phyloP scores from a whole-genome alignment of 2,888 invertebrate species.

The Metopia argyrocephala region DNA sequence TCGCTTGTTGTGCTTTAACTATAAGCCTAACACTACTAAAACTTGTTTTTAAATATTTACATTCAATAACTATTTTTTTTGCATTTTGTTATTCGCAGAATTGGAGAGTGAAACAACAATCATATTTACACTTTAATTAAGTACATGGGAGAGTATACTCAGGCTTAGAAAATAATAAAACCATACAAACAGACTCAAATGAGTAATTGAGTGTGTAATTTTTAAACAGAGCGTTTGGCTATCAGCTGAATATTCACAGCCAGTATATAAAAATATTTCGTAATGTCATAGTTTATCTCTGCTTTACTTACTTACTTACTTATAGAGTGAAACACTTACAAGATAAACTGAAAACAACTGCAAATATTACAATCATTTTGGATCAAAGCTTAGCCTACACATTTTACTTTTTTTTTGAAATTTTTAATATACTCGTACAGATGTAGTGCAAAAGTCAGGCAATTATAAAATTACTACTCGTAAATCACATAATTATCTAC shows the following conservation, averaged over 20 bases:
- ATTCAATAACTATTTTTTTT: not conserved
- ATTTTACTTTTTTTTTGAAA: too few species aligned
- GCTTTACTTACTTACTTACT: too few species aligned
- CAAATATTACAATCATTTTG: too few species aligned
- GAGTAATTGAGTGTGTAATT: not conserved
- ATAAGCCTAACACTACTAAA: constrained; percentile 31
- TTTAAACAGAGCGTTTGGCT: not conserved
- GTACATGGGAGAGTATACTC: constrained; percentile 32
- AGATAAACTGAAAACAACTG: too few species aligned
- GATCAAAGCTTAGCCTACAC: too few species aligned
- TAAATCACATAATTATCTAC: too few species aligned
- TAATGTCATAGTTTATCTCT: too few species aligned
- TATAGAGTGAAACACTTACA: too few species aligned
- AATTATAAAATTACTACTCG: too few species aligned
- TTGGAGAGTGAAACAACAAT: constrained; percentile 13
- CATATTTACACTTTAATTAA: constrained; percentile 19
- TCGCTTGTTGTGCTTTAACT: not conserved
- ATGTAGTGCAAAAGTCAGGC: too few species aligned
- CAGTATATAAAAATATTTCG: not conserved
- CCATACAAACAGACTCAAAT: not conserved
- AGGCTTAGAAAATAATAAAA: not conserved
- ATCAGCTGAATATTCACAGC: too few species aligned
- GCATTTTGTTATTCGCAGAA: not conserved
- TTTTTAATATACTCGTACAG: too few species aligned
- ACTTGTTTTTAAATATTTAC: constrained; percentile 6